Evolutionary conservation across 2,113 vertebrate species (phyloP), one percentile per base, ranked within the genome.

Genomic region (Crypturellus undulatus): DNA sequence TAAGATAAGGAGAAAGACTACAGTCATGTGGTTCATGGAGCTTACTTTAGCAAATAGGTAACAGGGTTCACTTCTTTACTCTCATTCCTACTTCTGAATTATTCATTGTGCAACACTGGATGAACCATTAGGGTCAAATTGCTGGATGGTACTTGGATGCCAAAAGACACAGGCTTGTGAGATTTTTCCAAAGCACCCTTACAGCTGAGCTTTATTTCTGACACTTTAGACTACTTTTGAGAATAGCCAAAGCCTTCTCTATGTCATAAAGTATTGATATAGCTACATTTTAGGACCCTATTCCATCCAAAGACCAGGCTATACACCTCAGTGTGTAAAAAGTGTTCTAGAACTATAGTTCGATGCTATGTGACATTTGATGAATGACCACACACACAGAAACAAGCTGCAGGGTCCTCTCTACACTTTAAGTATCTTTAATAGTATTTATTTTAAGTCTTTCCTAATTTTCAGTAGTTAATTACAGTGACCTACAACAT

Each of bases 1-100:
- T 58, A 51, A 86, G 47, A 7, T 91, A 68, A 78, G 5, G 34
- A 86, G 10, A 1, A 43, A 73, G 22, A 26, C 25, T 47, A 32
- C 12, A 16, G 4, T 19, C 25, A 30, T 8, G 9, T 8, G 43
- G 68, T 26, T 85, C 7, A 54, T 15, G 3, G 34, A 1, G 0
- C 12, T 52, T 75, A 32, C 40, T 94, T 71, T 70, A 71, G 45
- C 45, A 65, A 9, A 20, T 9, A 28, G 18, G 17, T 34, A 51
- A 38, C 13, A 8, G 45, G 14, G 26, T 4, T 30, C 38, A 10
- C 49, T 65, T 70, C 49, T 65, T 70, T 43, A 3, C 38, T 63
- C n/a, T 54, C 12, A 11, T 34, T 79, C n/a, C 2, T 0, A 59
- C 20, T 47, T 7, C 25, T 25, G 40, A 65, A 67, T 52, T 36